Evolutionary conservation across 2,888 invertebrate species (phyloP), one percentile per base, ranked within the genome.

Genomic region (Athetis lepigone): DNA sequence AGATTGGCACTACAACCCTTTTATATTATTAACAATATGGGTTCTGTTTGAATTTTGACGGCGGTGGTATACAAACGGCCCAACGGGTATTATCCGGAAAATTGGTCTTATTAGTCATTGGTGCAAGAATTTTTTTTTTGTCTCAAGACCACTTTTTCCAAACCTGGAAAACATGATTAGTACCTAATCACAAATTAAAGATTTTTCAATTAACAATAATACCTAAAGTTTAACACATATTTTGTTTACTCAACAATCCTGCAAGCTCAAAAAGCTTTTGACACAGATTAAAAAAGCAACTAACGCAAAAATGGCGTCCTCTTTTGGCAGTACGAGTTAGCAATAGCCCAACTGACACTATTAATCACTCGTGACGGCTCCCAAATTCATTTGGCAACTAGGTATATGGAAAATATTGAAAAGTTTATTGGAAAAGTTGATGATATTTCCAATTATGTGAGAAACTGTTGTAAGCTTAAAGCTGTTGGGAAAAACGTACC

Each of bases 321-420:
- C 55, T 8, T 19, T 49, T 47, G 51, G 57, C 64, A 66, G 60
- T 54, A 65, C 39, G 64, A 65, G 72, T 75, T 64, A 65, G 58
- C 55, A 65, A 71, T 79, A 74, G 69, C 66, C 55, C 40, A 51
- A 49, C 67, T 75, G 65, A 59, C 66, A 46, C 61, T 63, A 77
- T 79, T 77, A 63, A 70, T 76, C 80, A 73, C 54, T 33, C 49
- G 50, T 19, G 56, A 52, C 72, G 25, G 54, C 58, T 23, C 55
- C 68, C 45, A 58, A 74, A 77, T 74, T 78, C 63, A 78, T 76
- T 77, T 76, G 75, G 74, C 77, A 73, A 66, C 58, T 66, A n/a
- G n/a, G n/a, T n/a, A 7, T 56, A 63, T 63, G 60, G 27, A 75
- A 73, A 73, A 65, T 69, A 69, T 73, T 49, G 57, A 16, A 63